Conservation (phyloP, 2,888 invertebrate genomes). For the Drosophila austrosaltans region DNA sequence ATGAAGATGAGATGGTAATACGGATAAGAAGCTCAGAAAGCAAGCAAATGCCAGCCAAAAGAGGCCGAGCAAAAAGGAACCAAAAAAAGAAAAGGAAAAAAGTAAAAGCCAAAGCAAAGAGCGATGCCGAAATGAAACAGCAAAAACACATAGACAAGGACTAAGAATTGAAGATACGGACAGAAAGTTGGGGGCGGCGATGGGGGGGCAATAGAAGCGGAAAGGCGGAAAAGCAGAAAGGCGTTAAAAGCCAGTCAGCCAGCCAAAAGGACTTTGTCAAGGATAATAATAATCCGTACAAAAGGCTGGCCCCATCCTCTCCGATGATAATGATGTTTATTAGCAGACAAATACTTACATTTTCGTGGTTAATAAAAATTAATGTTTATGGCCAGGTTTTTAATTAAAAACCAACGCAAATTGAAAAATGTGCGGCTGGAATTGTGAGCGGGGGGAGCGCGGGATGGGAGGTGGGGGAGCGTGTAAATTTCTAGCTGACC, state of each 20-base stretch:
- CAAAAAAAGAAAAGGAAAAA: conserved; percentile 28
- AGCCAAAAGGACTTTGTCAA: conserved; percentile 48
- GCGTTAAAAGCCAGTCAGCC: conserved; percentile 62
- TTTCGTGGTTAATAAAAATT: conserved; percentile 62
- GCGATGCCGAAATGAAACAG: conserved; percentile 14
- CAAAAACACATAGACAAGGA: conserved; percentile 1
- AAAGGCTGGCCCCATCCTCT: conserved; percentile 7
- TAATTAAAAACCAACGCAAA: conserved; percentile 75
- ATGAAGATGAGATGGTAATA: conserved; percentile 74
- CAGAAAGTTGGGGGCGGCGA: no score
- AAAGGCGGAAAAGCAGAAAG: conserved; percentile 35
- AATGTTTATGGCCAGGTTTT: conserved; percentile 70
- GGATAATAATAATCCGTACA: conserved; percentile 36
- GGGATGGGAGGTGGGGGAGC: background rate
- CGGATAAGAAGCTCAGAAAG: conserved; percentile 63
- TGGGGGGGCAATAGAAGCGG: conserved; percentile 7
- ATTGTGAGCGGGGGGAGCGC: no score
- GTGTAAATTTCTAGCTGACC: conserved; percentile 43
- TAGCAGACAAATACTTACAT: conserved; percentile 67
- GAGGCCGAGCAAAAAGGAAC: conserved; percentile 44
- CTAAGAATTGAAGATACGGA: background rate
- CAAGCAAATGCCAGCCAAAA: conserved; percentile 41
- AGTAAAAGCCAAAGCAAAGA: conserved; percentile 40
- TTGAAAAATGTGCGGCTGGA: conserved; percentile 52
- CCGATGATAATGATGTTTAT: conserved; percentile 71